Base-by-base conservation (phyloP, 1,140 invertebrate genomes). In the Piezodorus guildinii region DNA sequence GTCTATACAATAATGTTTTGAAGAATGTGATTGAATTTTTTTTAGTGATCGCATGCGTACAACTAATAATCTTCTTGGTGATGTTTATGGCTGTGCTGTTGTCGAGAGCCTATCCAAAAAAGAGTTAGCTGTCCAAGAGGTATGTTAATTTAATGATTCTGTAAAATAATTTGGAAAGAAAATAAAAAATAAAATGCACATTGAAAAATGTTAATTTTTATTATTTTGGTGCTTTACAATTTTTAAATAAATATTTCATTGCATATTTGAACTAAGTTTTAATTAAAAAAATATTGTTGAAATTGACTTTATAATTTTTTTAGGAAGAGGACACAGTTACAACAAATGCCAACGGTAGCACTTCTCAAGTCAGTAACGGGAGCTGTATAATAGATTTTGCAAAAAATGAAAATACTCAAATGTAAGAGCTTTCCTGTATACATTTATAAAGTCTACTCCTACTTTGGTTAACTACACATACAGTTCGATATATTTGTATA, bases 11-110 rank as follows among this genome's bases (percentile, higher is more conserved):
- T n/a, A n/a, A n/a, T n/a, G n/a, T n/a, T n/a, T n/a, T n/a, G n/a
- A n/a, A n/a, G n/a, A n/a, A n/a, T n/a, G n/a, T 72, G 84, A 92
- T 89, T 93, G 76, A 88, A 87, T 85, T 71, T 54, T 61, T 68
- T 73, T 73, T 69, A 94, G 90, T 10, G 91, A 94, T 75, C 82
- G 91, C 15, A 84, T 92, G 63, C 79, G 91, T 61, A 93, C 91
- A 1, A 90, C 88, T 8, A 90, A 91, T 69, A 95, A 94, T 72
- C 86, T 93, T 80, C 73, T 94, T 30, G 90, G 90, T 0, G 90
- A 94, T 71, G 90, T 88, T 71, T 92, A 91, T 72, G 85, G 90
- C 12, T 88, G 89, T 56, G 89, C 88, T 19, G 81, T 93, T 6
- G 88, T 93, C 6, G 87, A 92, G 73, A 83, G 88, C 68, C 76